Evolutionary conservation across 2,888 invertebrate species (phyloP).

Genomic region (Philaethria dido): DNA sequence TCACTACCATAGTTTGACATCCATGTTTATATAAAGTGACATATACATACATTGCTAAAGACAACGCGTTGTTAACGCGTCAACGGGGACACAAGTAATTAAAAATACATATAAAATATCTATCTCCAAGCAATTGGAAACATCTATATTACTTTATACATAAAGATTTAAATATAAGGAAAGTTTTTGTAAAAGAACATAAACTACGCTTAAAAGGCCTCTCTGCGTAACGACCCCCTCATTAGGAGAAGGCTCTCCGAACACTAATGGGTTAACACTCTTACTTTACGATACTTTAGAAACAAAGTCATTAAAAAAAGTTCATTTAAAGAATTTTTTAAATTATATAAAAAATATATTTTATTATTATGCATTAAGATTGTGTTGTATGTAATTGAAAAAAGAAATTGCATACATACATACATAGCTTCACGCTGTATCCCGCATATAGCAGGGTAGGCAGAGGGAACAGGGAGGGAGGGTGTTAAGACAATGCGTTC

Average conservation of each 20-base stretch:
- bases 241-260: constrained; percentile 34
- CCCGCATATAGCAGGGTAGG: too few species aligned
- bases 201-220: constrained; percentile 38
- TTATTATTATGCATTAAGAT: background rate
- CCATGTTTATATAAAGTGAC: too few species aligned
- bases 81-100: too few species aligned
- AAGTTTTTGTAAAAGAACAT: constrained; percentile 35
- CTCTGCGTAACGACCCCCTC: constrained; percentile 38
- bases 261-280: constrained; percentile 40
- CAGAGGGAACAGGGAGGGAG: too few species aligned
- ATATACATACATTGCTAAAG: too few species aligned
- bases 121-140: too few species aligned
- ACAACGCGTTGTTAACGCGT: too few species aligned
- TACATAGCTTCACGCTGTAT: too few species aligned
- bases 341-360: background rate
- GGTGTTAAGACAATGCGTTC: too few species aligned
- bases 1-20: too few species aligned
- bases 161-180: constrained; percentile 29
- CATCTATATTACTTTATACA: background rate
- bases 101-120: too few species aligned
- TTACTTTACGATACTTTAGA: constrained; percentile 40
- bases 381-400: background rate
- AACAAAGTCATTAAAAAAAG: constrained; percentile 38
- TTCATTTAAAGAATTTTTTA: constrained; percentile 4
- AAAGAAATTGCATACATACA: too few species aligned